Percentiles rank a stretch among this genome's conserved stretches.
These are phyloP conservation scores for Nemoura dubitans DNA, from an alignment of 2,888 invertebrate genomes.

Conservation along the genomic window DNA sequence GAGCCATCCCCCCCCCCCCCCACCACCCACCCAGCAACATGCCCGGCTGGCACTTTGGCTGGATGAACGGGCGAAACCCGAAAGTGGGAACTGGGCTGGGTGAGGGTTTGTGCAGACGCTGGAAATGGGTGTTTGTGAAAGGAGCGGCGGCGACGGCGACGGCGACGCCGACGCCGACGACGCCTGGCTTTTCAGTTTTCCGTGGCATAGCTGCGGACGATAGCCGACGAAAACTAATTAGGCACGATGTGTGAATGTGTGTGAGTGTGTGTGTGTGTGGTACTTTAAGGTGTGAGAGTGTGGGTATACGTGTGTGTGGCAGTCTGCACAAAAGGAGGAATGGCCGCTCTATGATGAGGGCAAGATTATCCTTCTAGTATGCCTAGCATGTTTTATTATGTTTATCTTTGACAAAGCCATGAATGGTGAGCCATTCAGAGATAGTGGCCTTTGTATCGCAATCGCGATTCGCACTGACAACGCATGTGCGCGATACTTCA, in stretches of 20 bases:
- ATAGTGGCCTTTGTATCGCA: neutral
- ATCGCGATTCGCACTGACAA: neutral
- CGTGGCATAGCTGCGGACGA: neutral
- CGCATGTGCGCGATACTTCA: no score
- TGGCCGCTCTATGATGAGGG: neutral
- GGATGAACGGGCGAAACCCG: neutral
- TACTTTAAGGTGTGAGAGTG: neutral
- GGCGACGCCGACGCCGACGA: neutral
- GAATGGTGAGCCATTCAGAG: neutral
- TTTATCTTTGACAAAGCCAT: conserved; percentile 7
- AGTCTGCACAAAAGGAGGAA: neutral
- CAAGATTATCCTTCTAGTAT: neutral
- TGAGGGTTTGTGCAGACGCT: neutral
- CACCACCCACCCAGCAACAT: no score
- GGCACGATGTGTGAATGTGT: neutral
- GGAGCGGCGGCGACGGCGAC: neutral
- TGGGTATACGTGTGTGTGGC: no score
- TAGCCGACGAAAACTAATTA: neutral
- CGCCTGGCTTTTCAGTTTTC: neutral
- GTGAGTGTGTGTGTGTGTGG: neutral
- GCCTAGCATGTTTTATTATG: neutral
- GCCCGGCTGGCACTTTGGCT: neutral
- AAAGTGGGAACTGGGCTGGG: neutral
- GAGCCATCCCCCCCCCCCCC: no score
- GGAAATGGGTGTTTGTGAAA: neutral